Evolutionary conservation across 2,888 invertebrate species (phyloP).

Genomic region (Matsumyia berberina): DNA sequence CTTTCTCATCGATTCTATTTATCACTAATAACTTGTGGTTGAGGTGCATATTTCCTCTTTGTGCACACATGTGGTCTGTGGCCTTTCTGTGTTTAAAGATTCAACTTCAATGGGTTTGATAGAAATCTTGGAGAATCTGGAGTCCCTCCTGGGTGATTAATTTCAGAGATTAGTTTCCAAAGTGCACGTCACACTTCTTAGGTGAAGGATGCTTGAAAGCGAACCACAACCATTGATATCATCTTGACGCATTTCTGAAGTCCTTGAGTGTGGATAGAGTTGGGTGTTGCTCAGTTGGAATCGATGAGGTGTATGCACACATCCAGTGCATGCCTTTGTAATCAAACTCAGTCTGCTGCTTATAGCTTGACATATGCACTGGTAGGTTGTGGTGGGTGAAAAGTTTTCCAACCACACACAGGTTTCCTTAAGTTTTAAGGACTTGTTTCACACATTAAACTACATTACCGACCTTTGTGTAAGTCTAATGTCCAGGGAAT

Average conservation of each 20-base stretch:
- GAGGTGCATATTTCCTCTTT: background rate
- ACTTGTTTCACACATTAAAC: too few relatives aligned
- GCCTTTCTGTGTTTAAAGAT: background rate
- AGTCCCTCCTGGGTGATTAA: constrained; percentile 27
- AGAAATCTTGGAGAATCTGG: background rate
- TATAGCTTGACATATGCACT: too few relatives aligned
- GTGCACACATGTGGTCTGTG: background rate
- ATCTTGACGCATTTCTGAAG: constrained; percentile 2
- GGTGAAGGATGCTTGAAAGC: constrained; percentile 5
- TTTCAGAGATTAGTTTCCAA: constrained; percentile 39
- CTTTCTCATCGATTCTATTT: constrained; percentile 40
- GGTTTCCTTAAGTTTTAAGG: too few relatives aligned
- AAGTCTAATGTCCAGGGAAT: too few relatives aligned
- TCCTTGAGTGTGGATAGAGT: background rate
- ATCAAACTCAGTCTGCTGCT: too few relatives aligned
- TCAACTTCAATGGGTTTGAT: background rate
- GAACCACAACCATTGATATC: constrained; percentile 36
- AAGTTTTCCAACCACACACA: too few relatives aligned
- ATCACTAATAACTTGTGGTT: constrained; percentile 39
- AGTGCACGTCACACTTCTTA: constrained; percentile 32
- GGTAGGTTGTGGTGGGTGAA: too few relatives aligned
- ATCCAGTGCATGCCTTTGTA: too few relatives aligned
- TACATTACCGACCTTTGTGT: too few relatives aligned
- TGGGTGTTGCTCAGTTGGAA: background rate
- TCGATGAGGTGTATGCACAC: background rate